These are phyloP conservation scores for Keiferia lycopersicella DNA, from an alignment of 2,888 invertebrate genomes.

Conservation along the genomic window DNA sequence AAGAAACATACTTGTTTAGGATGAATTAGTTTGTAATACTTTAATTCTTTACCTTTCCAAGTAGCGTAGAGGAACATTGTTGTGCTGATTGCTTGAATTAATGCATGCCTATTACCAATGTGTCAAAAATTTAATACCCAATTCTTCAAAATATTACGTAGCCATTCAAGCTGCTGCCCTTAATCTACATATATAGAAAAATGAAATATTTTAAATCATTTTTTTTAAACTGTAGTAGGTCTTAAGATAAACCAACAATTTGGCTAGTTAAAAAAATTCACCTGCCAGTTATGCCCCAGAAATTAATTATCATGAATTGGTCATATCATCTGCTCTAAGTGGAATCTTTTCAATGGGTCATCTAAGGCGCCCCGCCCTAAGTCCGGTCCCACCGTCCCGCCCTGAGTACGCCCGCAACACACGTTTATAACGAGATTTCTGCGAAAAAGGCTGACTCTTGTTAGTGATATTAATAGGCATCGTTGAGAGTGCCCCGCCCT, in stretches of 20 bases:
- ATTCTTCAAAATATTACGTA: too few species aligned
- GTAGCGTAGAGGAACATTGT: too few species aligned
- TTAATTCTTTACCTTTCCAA: not conserved
- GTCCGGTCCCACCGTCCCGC: constrained; percentile 50
- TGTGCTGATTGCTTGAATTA: too few species aligned
- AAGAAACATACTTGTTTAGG: constrained; percentile 33
- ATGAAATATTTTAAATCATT: too few species aligned
- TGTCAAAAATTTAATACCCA: too few species aligned
- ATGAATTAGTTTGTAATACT: constrained; percentile 17
- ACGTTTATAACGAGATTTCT: constrained; percentile 40
- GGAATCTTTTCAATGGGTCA: constrained; percentile 40
- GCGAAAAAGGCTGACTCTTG: constrained; percentile 39
- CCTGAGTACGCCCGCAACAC: constrained; percentile 45
- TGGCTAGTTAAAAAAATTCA: constrained; percentile 32
- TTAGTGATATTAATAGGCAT: constrained; percentile 25
- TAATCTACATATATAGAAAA: too few species aligned
- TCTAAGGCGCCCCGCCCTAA: constrained; percentile 50
- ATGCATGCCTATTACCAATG: too few species aligned
- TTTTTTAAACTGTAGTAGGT: too few species aligned
- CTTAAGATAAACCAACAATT: not conserved
- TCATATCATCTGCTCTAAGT: constrained; percentile 45
- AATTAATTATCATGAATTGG: constrained; percentile 55
- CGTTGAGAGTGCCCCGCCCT: constrained; percentile 5
- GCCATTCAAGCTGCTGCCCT: too few species aligned
- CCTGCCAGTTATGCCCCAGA: constrained; percentile 52